Conservation (phyloP, 2,113 vertebrate genomes). For the Cathartes aura region DNA sequence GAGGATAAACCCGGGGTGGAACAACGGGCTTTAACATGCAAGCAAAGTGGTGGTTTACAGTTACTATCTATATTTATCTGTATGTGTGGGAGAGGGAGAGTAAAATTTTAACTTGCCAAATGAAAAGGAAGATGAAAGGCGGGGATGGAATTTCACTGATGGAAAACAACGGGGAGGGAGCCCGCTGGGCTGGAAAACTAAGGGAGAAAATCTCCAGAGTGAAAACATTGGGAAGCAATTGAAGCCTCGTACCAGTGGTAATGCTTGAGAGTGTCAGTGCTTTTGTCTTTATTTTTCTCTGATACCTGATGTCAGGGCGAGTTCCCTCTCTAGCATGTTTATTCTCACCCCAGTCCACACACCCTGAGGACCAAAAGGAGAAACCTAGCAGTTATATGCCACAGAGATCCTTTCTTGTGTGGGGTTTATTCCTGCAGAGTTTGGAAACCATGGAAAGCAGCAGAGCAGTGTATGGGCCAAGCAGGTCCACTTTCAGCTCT, state of each 20-base stretch:
- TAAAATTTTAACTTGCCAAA: neutral
- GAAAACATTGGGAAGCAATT: neutral
- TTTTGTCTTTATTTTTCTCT: neutral
- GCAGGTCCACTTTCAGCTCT: neutral
- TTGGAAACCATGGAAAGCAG: neutral
- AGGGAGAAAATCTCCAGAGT: neutral
- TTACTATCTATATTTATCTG: neutral
- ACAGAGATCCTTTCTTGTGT: neutral
- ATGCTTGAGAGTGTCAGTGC: neutral
- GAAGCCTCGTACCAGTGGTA: neutral
- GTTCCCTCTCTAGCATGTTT: neutral
- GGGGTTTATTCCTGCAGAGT: neutral
- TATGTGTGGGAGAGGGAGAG: neutral
- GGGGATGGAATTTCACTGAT: neutral
- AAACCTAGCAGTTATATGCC: accelerated
- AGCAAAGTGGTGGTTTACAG: neutral
- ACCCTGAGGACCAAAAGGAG: neutral
- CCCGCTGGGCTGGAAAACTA: neutral
- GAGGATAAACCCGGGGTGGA: neutral
- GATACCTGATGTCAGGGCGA: neutral
- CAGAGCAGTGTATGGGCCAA: accelerated
- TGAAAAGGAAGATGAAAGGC: neutral
- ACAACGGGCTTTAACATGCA: neutral
- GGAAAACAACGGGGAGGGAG: neutral
- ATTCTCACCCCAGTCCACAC: accelerated